Evolutionary conservation across 1,140 invertebrate genomes (phyloP).

Genomic region (Calliphora vicina): DNA sequence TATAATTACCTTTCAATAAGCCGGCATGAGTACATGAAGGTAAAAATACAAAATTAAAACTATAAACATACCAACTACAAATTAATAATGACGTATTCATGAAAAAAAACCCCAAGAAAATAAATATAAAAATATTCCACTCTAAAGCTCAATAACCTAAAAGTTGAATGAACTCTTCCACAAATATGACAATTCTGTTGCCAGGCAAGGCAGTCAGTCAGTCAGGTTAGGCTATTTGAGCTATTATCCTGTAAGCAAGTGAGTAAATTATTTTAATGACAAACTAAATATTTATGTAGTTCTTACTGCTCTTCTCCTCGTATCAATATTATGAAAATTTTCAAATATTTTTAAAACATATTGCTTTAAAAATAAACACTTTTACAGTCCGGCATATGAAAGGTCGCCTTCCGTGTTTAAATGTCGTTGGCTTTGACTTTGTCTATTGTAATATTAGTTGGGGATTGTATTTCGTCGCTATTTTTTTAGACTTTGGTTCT

Average conservation of each 20-base stretch:
- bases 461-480: background rate
- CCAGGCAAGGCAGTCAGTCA: too few species aligned
- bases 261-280: too few species aligned
- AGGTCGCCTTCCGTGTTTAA: constrained; percentile 32
- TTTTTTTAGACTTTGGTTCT: too few species aligned
- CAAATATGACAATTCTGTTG: background rate
- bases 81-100: background rate
- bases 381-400: background rate
- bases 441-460: constrained; percentile 5
- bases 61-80: background rate
- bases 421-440: constrained; percentile 33
- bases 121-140: background rate
- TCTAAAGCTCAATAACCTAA: background rate
- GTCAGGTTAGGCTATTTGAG: background rate
- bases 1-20: background rate
- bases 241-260: too few species aligned
- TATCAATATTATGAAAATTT: too few species aligned
- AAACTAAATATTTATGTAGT: too few species aligned
- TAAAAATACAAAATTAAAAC: too few species aligned
- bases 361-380: background rate
- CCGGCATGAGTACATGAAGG: background rate
- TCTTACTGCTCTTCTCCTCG: too few species aligned
- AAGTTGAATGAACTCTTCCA: background rate
- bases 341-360: background rate
- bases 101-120: background rate